Base-by-base conservation (phyloP, 2,888 invertebrate genomes). In the Orthosia gothica region DNA sequence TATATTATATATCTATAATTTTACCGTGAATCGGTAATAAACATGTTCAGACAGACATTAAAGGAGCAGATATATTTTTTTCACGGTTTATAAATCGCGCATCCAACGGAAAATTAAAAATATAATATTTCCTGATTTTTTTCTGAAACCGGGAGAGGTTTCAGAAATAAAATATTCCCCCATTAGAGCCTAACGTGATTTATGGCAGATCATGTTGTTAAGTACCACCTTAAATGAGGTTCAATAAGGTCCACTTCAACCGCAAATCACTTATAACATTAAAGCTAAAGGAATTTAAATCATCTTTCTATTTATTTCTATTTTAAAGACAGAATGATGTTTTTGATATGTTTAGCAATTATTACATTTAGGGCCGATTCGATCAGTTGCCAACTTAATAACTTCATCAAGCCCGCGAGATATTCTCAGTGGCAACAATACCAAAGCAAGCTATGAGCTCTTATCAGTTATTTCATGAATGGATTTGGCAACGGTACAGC, bases 401-500 rank as follows among this genome's bases (percentile, higher is more conserved):
- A 58, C n/a, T 16, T 52, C 16, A 15, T 32, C 7, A 15, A 15
- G n/a, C 81, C 83, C 71, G 52, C 13, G n/a, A 58, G 32, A 73
- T 64, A 65, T 67, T 81, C 63, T 55, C 52, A 57, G 16, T 32
- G 45, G 9, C 3, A 69, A 72, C 54, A 80, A 50, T 59, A 76
- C 40, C 74, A 78, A 70, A 65, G 26, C 20, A 66, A n/a, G 54
- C 66, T 79, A 75, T 77, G 64, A 80, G 61, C 52, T 84, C 83
- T 87, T 87, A 87, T 87, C 87, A 87, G 78, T 47, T 66, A 67
- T 64, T 70, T 72, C 79, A 84, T 87, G 87, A 87, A 87, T 87
- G 88, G 87, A 86, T 88, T 88, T 87, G 88, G 87, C 88, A 88
- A 86, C 88, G 84, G 87, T 87, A 87, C 79, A 62, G 72, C 45